Conservation (phyloP, 2,888 invertebrate genomes). For the Drosophila bunnanda region DNA sequence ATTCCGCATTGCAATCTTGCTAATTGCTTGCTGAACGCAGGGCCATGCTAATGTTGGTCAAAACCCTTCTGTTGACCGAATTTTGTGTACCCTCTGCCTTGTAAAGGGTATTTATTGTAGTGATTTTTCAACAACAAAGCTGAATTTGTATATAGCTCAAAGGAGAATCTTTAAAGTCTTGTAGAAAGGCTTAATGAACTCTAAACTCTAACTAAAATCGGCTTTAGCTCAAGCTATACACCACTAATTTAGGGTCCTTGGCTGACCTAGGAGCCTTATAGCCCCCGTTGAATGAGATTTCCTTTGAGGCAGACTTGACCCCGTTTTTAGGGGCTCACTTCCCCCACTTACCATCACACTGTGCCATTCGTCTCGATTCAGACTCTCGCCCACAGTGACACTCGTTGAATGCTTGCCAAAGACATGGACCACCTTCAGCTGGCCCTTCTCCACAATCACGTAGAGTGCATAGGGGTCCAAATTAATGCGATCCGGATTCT, state of each 20-base stretch:
- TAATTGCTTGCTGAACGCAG: constrained; percentile 74
- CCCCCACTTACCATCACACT: constrained; percentile 89
- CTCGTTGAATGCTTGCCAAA: constrained; percentile 93
- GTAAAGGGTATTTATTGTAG: background rate
- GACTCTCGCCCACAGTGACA: constrained; percentile 93
- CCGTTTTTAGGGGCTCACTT: constrained; percentile 15
- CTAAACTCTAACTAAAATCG: background rate
- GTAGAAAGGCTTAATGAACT: background rate
- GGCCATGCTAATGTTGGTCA: constrained; percentile 59
- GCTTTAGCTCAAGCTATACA: too few species aligned
- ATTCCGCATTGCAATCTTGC: constrained; percentile 73
- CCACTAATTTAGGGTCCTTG: background rate
- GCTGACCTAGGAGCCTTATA: constrained; percentile 1
- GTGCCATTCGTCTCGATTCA: constrained; percentile 96
- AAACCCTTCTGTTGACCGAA: constrained; percentile 25
- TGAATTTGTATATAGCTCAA: background rate
- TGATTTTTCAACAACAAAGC: background rate
- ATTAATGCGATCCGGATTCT: constrained; percentile 91
- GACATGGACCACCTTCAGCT: constrained; percentile 95
- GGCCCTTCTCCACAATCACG: constrained; percentile 96
- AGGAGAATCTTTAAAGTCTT: background rate
- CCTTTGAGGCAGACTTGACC: constrained; percentile 34
- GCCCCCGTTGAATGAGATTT: constrained; percentile 13
- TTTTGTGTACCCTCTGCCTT: constrained; percentile 19
- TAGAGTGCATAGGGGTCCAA: constrained; percentile 95